Percentiles rank a stretch among this genome's conserved stretches.
phyloP scores from a whole-genome alignment of 2,113 vertebrate genomes.

The Callipepla squamata region DNA sequence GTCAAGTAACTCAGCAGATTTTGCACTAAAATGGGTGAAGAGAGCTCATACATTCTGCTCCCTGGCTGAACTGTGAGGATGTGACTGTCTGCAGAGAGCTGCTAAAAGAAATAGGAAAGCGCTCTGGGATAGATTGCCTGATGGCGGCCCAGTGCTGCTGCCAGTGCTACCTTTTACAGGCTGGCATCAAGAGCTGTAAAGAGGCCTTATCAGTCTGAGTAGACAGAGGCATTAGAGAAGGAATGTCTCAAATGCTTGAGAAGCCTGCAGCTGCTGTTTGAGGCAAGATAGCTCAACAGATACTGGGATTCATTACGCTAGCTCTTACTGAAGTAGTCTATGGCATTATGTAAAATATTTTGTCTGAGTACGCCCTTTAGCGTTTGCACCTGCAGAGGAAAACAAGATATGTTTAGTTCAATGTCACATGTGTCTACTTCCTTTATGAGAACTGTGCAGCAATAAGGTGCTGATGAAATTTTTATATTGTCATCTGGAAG shows the following conservation, averaged over 20 bases:
- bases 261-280: background rate
- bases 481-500: background rate
- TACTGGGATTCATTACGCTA: background rate
- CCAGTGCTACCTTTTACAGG: background rate
- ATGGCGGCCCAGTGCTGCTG: background rate
- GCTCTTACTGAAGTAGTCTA: constrained; percentile 4
- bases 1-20: background rate
- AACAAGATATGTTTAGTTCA: background rate
- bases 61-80: background rate
- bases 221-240: constrained; percentile 5
- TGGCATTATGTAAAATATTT: background rate
- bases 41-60: background rate
- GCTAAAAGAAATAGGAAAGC: background rate
- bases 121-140: background rate
- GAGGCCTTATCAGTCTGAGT: constrained; percentile 5
- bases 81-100: background rate
- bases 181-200: constrained; percentile 11
- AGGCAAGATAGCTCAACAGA: background rate
- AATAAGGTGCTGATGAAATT: background rate
- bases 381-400: background rate
- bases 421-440: background rate
- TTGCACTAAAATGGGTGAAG: background rate
- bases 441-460: background rate
- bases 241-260: background rate
- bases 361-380: background rate